Percentiles rank a stretch among this genome's conserved stretches.
These are phyloP conservation scores for Nycticorax nycticorax DNA, from an alignment of 2,113 vertebrate species.

Conservation along the genomic window DNA sequence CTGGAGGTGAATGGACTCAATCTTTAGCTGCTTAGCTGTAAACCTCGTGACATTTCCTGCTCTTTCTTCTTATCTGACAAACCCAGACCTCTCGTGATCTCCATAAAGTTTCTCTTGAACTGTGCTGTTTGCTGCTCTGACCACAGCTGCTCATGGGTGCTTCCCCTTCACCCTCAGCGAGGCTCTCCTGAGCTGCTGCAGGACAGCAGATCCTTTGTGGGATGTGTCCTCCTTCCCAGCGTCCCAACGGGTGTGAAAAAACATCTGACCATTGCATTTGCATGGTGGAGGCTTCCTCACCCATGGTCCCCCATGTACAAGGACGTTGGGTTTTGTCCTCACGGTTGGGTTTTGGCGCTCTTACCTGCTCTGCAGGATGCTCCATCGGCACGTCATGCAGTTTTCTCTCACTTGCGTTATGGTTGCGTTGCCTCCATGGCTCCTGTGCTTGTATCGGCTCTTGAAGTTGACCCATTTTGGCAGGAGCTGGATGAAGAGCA, in stretches of 20 bases:
- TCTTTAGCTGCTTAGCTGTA: background rate
- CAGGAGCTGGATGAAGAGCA: background rate
- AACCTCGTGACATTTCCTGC: background rate
- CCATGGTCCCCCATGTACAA: fast-evolving
- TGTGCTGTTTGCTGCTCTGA: background rate
- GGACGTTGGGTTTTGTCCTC: background rate
- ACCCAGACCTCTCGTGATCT: background rate
- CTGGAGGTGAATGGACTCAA: background rate
- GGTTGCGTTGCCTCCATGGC: background rate
- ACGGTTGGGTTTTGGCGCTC: background rate
- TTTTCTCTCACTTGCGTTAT: background rate
- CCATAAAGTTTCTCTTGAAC: background rate
- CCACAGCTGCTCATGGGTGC: background rate
- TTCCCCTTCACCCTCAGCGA: background rate
- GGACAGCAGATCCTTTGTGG: background rate
- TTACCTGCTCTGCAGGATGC: background rate
- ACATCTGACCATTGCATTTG: background rate
- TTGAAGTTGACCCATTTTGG: background rate
- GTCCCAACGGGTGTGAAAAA: background rate
- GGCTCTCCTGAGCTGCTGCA: background rate
- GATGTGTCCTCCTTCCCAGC: fast-evolving
- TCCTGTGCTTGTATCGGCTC: background rate
- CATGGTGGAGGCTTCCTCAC: background rate
- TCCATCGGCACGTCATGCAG: background rate
- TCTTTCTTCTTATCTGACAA: background rate